Conservation (phyloP, 2,113 vertebrate species). For the Eurypyga helias region DNA sequence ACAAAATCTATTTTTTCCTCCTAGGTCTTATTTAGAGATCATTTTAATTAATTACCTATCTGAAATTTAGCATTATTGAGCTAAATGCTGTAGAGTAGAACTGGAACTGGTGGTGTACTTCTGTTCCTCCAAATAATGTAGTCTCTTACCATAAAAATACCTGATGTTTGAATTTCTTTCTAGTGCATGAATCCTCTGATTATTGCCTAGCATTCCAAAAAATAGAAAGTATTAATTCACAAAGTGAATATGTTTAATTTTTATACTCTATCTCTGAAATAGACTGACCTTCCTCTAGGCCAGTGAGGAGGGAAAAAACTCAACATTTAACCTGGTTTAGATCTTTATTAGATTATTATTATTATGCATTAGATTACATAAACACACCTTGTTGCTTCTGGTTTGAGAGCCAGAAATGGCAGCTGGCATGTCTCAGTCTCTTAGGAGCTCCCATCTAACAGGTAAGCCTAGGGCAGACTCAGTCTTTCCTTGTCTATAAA, state of each 20-base stretch:
- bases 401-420: neutral
- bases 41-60: neutral
- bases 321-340: neutral
- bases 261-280: neutral
- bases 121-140: neutral
- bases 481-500: neutral
- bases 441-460: neutral
- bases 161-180: neutral
- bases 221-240: neutral
- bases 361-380: neutral
- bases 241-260: neutral
- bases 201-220: neutral
- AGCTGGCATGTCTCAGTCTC: neutral
- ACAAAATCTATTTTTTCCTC: neutral
- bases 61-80: neutral
- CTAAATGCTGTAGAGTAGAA: neutral
- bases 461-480: neutral
- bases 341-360: too few relatives aligned
- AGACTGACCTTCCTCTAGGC: neutral
- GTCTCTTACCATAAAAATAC: neutral
- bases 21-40: neutral
- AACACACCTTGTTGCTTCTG: neutral
- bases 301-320: rapidly evolving
- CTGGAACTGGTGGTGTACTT: neutral
- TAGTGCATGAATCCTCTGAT: neutral